These are phyloP conservation scores for Aleiodes testaceus DNA, from an alignment of 2,888 invertebrate species.

Conservation along the genomic window DNA sequence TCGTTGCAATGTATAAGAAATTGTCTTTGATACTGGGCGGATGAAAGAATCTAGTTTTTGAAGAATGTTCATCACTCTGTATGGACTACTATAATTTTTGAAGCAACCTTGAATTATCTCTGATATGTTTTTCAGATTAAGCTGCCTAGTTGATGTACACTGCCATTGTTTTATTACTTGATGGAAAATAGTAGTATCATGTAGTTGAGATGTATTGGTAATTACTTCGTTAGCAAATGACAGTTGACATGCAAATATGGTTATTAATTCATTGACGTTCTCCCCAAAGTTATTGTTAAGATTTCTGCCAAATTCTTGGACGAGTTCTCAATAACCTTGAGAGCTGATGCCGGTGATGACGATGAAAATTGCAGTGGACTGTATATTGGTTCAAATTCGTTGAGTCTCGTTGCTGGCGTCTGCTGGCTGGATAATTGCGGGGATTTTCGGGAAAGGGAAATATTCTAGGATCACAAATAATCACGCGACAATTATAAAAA, in stretches of 20 bases:
- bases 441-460: too few relatives aligned
- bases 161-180: neutral
- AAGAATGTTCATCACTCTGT: neutral
- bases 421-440: too few relatives aligned
- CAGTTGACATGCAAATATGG: neutral
- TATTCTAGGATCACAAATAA: too few relatives aligned
- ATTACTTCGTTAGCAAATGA: neutral
- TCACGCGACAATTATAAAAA: too few relatives aligned
- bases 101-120: neutral
- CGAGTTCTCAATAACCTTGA: too few relatives aligned
- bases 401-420: too few relatives aligned
- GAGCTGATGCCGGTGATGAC: too few relatives aligned
- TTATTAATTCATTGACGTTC: neutral
- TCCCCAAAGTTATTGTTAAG: neutral
- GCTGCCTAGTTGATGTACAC: neutral
- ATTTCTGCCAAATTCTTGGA: too few relatives aligned
- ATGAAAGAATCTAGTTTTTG: constrained; percentile 11
- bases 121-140: neutral
- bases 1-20: neutral
- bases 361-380: too few relatives aligned
- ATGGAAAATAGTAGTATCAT: neutral
- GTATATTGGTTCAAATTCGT: too few relatives aligned
- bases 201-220: neutral
- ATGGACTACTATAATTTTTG: neutral
- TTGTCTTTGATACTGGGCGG: neutral